A percentile compares a stretch with the other conserved stretches of the same genome.
phyloP scores from a whole-genome alignment of 92 coral and sea anemone species.

The Muricea muricata region DNA sequence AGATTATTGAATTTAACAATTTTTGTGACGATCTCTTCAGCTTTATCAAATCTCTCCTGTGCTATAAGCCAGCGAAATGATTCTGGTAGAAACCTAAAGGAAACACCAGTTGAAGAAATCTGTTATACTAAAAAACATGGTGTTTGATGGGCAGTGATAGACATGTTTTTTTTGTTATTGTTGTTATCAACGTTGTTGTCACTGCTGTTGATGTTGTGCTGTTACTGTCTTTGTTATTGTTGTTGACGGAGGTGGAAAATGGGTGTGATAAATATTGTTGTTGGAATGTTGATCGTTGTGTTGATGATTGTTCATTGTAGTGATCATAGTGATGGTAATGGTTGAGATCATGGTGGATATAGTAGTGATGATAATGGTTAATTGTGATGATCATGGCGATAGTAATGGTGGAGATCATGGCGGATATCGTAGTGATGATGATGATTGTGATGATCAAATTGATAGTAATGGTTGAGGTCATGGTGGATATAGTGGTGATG shows the following conservation, averaged over 20 bases:
- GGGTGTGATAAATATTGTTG: background rate
- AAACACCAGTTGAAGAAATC: background rate
- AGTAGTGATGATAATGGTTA: background rate
- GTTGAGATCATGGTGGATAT: background rate
- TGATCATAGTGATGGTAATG: background rate
- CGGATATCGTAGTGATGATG: background rate
- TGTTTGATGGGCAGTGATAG: background rate
- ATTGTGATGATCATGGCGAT: background rate
- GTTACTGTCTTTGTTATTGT: too few relatives aligned
- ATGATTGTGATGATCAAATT: background rate
- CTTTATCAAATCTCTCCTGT: background rate
- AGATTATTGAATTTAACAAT: conserved; percentile 3
- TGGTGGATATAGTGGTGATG: background rate
- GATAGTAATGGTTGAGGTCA: background rate
- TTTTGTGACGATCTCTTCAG: background rate
- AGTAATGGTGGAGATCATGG: background rate
- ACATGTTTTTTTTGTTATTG: too few relatives aligned
- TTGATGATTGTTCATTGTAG: background rate
- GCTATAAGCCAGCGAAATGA: conserved; percentile 3
- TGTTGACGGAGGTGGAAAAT: too few relatives aligned
- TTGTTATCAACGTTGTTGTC: too few relatives aligned
- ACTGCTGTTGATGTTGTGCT: too few relatives aligned
- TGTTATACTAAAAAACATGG: background rate
- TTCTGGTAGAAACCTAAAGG: conserved; percentile 32
- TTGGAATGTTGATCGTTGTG: background rate